Evolutionary conservation across 1,140 invertebrate genomes (phyloP), one percentile per base, ranked within the genome.

Genomic region (Megalopta genalis): DNA sequence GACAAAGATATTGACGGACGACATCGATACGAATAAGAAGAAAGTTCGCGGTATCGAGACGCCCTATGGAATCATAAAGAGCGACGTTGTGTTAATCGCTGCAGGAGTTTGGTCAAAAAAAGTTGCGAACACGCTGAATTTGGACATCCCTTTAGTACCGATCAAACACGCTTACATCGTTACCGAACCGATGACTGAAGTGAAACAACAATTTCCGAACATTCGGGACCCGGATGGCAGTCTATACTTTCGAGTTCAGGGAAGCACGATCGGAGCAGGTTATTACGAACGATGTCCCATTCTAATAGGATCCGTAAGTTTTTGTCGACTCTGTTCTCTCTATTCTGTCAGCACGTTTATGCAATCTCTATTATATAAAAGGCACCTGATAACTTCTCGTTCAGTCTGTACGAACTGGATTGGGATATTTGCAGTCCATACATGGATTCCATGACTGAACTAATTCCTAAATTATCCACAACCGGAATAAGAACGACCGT

Each of bases 81-180:
- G 96, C 1, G 95, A 95, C 77, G 95, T 95, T 83, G 93, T 98
- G 25, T 94, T 97, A 5, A 97, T 97, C 87, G 96, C 96, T 80
- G 93, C 94, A 85, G 97, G 97, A 52, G 96, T 94, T 1, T 98
- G 97, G 97, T 95, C 97, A 2, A 94, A 95, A 32, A 94, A 95
- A 76, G 92, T 98, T 65, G 95, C 96, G 0, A 93, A 95, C 78
- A 95, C 96, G 91, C 95, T 95, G 25, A 96, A 96, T 2, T 88
- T 96, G 1, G 91, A 94, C 14, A 94, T 98, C 14, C 97, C 97
- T 0, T 82, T 98, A 25, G 92, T 96, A 39, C 95, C 97, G 0
- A 97, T 98, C 94, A 97, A 98, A 89, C 97, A 98, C 88, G 95
- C 97, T 0, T 98, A 98, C 86, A 95, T 98, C 8, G 95, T 98